Percentiles rank a stretch among this genome's conserved stretches.
phyloP scores from a whole-genome alignment of 2,113 vertebrate genomes.

The Tragelaphus buxtoni region DNA sequence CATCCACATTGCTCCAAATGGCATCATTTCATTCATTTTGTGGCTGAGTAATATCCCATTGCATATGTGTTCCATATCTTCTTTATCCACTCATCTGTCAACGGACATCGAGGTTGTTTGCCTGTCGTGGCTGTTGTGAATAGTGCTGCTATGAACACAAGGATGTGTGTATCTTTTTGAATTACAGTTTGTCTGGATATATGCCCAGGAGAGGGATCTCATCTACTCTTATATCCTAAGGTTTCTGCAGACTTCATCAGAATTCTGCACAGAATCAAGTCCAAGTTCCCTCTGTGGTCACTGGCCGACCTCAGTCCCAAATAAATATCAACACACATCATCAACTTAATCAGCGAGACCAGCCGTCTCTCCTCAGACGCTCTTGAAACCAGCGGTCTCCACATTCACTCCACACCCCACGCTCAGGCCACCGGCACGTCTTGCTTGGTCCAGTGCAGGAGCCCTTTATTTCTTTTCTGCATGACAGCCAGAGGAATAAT shows the following conservation, averaged over 20 bases:
- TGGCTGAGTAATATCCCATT: neutral
- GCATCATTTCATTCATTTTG: neutral
- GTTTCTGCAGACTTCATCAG: neutral
- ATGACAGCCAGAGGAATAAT: neutral
- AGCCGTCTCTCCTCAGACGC: neutral
- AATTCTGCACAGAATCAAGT: neutral
- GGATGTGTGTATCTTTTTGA: neutral
- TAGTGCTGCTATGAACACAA: neutral
- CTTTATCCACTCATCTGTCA: neutral
- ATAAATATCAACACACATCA: neutral
- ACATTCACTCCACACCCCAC: too few species aligned
- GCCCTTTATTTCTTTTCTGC: neutral
- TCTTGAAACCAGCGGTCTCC: neutral
- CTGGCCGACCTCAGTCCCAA: neutral
- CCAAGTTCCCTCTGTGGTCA: neutral
- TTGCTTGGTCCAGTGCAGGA: neutral
- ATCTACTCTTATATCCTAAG: neutral
- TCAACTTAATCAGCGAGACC: neutral
- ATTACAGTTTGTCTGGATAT: neutral
- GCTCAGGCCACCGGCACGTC: neutral
- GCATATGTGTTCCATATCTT: neutral
- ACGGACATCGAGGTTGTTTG: neutral
- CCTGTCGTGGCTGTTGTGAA: neutral
- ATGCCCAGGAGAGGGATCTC: neutral
- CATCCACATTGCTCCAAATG: neutral